Percentiles rank a stretch among this genome's conserved stretches.
Conservation (phyloP, 2,888 invertebrate species). For the Cryptocephalus primarius region DNA sequence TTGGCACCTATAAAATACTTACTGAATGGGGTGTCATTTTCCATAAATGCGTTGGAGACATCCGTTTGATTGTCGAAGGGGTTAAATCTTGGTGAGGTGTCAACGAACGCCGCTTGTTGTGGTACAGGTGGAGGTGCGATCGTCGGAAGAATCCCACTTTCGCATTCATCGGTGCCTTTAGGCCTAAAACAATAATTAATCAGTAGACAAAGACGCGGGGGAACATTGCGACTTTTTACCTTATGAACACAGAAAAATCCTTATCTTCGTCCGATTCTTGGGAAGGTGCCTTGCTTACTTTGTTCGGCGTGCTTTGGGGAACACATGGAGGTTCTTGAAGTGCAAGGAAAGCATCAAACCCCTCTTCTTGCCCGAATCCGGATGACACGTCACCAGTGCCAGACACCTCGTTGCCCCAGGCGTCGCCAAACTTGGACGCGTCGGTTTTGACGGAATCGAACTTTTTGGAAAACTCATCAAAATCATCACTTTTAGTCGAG, state of each 20-base stretch:
- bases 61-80: slow-evolving; percentile 60
- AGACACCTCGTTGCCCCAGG: slow-evolving; percentile 28
- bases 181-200: slow-evolving; percentile 36
- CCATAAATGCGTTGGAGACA: slow-evolving; percentile 32
- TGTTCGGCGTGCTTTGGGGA: slow-evolving; percentile 55
- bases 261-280: slow-evolving; percentile 70
- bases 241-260: slow-evolving; percentile 73
- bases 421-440: slow-evolving; percentile 33
- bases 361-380: slow-evolving; percentile 60
- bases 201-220: not conserved
- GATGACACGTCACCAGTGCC: slow-evolving; percentile 28
- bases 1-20: no score
- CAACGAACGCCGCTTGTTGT: slow-evolving; percentile 40
- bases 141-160: slow-evolving; percentile 54
- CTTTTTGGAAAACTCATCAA: slow-evolving; percentile 83
- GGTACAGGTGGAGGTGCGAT: slow-evolving; percentile 62
- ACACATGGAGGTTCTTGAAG: slow-evolving; percentile 64
- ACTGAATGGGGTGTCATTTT: slow-evolving; percentile 32
- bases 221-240: slow-evolving; percentile 33
- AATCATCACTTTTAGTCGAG: slow-evolving; percentile 43
- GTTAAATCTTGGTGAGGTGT: slow-evolving; percentile 60
- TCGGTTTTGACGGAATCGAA: slow-evolving; percentile 60
- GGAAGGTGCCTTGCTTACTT: slow-evolving; percentile 50
- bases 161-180: slow-evolving; percentile 39
- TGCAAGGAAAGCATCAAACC: slow-evolving; percentile 70